Percentiles rank a stretch among this genome's conserved stretches.
Conservation (phyloP, 2,113 vertebrate species). For the Mastomys natalensis region DNA sequence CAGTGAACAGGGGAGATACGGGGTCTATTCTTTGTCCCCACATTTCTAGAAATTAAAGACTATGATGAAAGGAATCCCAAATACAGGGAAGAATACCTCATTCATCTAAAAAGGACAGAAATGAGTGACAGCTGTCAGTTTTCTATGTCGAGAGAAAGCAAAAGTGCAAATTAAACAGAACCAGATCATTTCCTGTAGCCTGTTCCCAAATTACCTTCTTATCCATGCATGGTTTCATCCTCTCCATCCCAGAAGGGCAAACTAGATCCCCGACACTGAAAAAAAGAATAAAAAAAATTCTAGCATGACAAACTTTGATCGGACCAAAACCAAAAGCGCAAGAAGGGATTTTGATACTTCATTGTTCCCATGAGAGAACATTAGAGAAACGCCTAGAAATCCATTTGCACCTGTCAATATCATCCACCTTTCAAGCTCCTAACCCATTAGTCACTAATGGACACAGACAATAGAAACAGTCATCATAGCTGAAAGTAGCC, state of each 20-base stretch:
- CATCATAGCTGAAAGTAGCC: not conserved
- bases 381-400: constrained; percentile 59
- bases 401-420: constrained; percentile 26
- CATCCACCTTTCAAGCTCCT: not conserved
- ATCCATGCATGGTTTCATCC: not conserved
- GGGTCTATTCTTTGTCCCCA: not conserved
- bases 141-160: not conserved
- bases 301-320: not conserved
- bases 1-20: not conserved
- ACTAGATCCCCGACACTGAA: not conserved
- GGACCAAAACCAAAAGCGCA: not conserved
- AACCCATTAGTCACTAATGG: constrained; percentile 54
- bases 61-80: not conserved
- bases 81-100: not conserved
- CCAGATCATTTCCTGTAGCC: not conserved
- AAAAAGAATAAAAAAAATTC: not conserved
- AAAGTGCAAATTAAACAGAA: not conserved
- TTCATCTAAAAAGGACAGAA: not conserved
- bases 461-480: constrained; percentile 1
- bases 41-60: constrained; percentile 14
- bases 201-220: constrained; percentile 23
- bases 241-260: not conserved
- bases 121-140: not conserved
- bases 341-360: constrained; percentile 21
- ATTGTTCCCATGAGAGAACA: constrained; percentile 6